phyloP scores from a whole-genome alignment of 2,113 vertebrate genomes.

The Xiphophorus maculatus region DNA sequence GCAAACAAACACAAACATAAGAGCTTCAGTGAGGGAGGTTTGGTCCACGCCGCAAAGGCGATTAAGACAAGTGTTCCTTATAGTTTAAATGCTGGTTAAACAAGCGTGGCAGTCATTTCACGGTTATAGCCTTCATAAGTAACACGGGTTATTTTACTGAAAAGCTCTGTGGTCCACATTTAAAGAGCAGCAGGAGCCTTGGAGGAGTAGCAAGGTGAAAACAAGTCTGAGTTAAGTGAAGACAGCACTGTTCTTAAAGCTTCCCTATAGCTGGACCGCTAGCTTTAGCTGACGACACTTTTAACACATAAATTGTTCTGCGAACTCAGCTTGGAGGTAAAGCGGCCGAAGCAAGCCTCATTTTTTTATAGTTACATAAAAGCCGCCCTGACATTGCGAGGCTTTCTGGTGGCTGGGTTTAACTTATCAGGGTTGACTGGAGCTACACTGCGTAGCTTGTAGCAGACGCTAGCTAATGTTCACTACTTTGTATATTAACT shows the following conservation, averaged over 20 bases:
- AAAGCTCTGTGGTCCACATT: background rate
- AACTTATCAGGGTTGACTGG: slow-evolving; percentile 8
- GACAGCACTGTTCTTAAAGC: background rate
- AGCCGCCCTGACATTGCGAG: background rate
- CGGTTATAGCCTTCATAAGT: background rate
- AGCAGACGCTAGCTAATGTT: slow-evolving; percentile 41
- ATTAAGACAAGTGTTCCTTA: background rate
- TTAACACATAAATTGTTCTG: background rate
- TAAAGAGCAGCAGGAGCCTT: background rate
- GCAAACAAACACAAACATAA: background rate
- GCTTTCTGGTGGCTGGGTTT: background rate
- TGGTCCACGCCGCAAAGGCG: background rate
- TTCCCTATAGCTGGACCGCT: background rate
- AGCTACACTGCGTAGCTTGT: slow-evolving; percentile 19
- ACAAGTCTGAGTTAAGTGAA: background rate
- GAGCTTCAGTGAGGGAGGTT: background rate
- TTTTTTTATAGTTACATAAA: background rate
- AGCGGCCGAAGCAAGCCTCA: accelerated
- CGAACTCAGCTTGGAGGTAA: background rate
- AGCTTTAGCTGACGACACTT: slow-evolving; percentile 25
- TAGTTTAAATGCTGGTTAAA: background rate
- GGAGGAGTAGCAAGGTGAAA: background rate
- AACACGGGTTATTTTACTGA: background rate
- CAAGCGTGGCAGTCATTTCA: background rate
- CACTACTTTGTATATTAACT: background rate